Evolutionary conservation across 2,888 invertebrate species (phyloP), one percentile per base, ranked within the genome.

Genomic region (Philereme vetulata): DNA sequence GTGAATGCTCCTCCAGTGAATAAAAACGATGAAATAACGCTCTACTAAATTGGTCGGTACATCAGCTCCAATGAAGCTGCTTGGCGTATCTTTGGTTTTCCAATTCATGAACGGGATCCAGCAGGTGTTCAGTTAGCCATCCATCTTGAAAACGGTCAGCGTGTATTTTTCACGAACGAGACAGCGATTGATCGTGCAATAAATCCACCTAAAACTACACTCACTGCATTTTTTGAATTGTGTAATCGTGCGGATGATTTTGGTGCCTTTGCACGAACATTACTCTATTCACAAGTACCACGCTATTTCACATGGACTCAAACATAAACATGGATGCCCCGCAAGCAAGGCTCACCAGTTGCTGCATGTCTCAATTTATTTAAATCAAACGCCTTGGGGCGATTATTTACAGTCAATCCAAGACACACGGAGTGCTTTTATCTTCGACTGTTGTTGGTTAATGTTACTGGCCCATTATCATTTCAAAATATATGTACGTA

Each of bases 381-480:
- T 57, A 44, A 49, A 10, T 56, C 51, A 54, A 64, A 73, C 63
- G 70, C 67, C n/a, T 54, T 71, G 33, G 69, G 70, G 3, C 56
- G 70, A 33, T 59, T 72, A 8, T 66, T 71, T 47, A 67, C 70
- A 7, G 68, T 72, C 1, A 67, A 72, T 56, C 66, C 65, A 36
- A 68, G 43, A 32, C 70, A 72, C n/a, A n/a, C n/a, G n/a, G n/a
- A n/a, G n/a, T n/a, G n/a, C n/a, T n/a, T n/a, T n/a, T n/a, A n/a
- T n/a, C 51, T 71, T 35, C 44, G 69, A 34, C 35, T 74, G 59
- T 50, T 72, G 9, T 43, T 72, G 45, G 54, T 60, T 11, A 53
- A 66, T 45, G 68, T 76, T 11, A 62, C 65, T 10, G 71, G 67
- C 4, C 67, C 68, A 45, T 71, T 62, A 35, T 55, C 56, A 33